Percentiles rank a stretch among this genome's conserved stretches.
Conservation (phyloP, 23 tunicate species). For the Diplosoma virens region DNA sequence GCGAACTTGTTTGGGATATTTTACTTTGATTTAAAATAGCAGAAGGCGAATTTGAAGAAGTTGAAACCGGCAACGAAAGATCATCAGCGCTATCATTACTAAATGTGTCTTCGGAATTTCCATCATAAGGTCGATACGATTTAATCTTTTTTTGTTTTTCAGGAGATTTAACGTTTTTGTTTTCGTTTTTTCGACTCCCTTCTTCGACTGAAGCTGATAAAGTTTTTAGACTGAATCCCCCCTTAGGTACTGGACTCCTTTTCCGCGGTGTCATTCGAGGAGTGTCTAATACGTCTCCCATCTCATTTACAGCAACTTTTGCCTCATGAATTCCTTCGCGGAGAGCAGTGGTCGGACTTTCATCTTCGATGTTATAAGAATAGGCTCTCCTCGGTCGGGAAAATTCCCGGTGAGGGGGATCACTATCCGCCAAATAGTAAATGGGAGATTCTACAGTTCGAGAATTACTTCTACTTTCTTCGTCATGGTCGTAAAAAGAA, state of each 20-base stretch:
- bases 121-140: neutral
- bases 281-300: slow-evolving; percentile 58
- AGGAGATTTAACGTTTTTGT: neutral
- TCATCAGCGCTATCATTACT: no score
- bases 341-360: slow-evolving; percentile 27
- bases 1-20: neutral
- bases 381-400: slow-evolving; percentile 8
- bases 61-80: no score
- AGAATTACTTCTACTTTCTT: neutral
- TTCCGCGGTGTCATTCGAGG: slow-evolving; percentile 33
- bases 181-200: neutral
- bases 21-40: no score
- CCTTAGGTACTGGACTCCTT: slow-evolving; percentile 4
- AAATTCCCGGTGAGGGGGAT: neutral
- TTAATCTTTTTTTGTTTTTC: neutral
- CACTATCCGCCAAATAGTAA: neutral
- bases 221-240: no score
- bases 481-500: neutral
- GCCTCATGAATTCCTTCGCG: slow-evolving; percentile 60
- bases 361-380: slow-evolving; percentile 16
- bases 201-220: neutral
- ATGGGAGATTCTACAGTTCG: slow-evolving; percentile 26
- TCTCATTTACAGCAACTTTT: slow-evolving; percentile 43
- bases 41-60: no score
- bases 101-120: no score